Evolutionary conservation across 1,140 invertebrate species (phyloP), one percentile per base, ranked within the genome.

Genomic region (Thaumetopoea pityocampa): DNA sequence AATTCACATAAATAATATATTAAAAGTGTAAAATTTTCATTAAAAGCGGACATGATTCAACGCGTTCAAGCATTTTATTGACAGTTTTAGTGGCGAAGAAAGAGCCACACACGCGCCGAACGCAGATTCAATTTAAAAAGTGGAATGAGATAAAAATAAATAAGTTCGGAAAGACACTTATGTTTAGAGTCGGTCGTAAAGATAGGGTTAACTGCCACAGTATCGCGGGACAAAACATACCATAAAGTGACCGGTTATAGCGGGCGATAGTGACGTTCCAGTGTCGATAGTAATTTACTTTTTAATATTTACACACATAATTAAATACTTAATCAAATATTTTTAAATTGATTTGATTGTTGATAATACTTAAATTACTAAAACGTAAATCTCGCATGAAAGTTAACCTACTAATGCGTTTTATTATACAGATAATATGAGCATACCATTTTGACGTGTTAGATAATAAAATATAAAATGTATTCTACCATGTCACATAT

Each of bases 121-220:
- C 61, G 43, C 51, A 66, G 67, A 78, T 82, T 82, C 78, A 82
- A 82, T 82, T 82, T 82, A 78, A 82, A 78, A 79, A 76, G 62
- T 70, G 67, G 67, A 78, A 79, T 79, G 74, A 78, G 71, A 79
- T 76, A 74, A 79, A 76, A 82, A 82, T 79, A 82, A 82, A 82
- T 79, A 82, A 79, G 74, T 71, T 66, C 47, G 41, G 66, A 65
- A 63, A 81, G 74, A 82, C 78, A 79, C 77, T 81, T 81, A 81
- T 79, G 78, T 82, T 79, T 82, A 78, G 78, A 79, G 78, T 47
- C 62, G 62, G 46, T 70, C 74, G 67, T 82, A 82, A 82, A 82
- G 78, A 82, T 82, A 82, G 78, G 72, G 72, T 79, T 79, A 82
- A 82, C 72, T 81, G 77, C 72, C 57, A 67, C 60, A 55, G 70